These are phyloP conservation scores for Hypsibius dujardini DNA, from an alignment of 1,140 invertebrate species.

Conservation along the genomic window DNA sequence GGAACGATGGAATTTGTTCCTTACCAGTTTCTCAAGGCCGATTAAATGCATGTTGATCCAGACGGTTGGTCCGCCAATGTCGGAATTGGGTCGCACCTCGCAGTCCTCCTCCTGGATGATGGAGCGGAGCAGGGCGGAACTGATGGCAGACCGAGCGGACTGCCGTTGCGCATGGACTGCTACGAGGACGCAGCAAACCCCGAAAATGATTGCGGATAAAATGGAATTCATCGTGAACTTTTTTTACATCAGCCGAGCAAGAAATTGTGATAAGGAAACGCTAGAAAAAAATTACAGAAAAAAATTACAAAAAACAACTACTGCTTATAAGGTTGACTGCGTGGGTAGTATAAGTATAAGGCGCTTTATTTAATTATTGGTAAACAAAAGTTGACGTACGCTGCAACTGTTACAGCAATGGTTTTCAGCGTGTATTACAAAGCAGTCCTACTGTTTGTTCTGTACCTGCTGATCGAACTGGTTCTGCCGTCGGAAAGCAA, in stretches of 20 bases:
- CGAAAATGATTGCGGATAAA: neutral
- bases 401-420: no score
- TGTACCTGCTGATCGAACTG: no score
- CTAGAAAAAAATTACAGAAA: neutral
- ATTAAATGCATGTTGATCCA: conserved; percentile 6
- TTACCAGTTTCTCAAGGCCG: conserved; percentile 9
- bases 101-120: neutral
- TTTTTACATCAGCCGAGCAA: neutral
- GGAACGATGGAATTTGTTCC: neutral
- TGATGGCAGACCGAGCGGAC: neutral
- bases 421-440: no score
- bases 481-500: no score
- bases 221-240: neutral
- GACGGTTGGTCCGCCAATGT: neutral
- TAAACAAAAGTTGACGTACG: no score
- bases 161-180: neutral
- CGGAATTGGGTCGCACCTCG: neutral
- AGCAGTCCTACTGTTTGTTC: no score
- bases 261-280: neutral
- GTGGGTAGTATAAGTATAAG: neutral
- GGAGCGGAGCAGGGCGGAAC: neutral
- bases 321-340: neutral
- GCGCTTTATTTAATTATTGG: no score
- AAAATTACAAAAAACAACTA: neutral
- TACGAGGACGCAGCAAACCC: neutral